A percentile compares a stretch with the other conserved stretches of the same genome.
phyloP scores from a whole-genome alignment of 2,797 vertebrate genomes.

The Pseudochirops corinnae region DNA sequence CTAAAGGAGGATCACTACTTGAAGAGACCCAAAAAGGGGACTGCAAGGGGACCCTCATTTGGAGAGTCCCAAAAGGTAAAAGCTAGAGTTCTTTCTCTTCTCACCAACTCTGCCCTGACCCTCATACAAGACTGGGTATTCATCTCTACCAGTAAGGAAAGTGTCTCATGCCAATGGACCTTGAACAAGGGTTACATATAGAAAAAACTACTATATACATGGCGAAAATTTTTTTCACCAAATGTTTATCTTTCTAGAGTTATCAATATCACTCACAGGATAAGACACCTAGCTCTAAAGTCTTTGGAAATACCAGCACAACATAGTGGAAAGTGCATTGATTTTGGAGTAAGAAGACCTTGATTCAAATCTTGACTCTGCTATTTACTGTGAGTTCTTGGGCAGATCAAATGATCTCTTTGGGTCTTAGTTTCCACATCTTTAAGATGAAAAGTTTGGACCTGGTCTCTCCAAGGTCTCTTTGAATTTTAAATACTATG shows the following conservation, averaged over 20 bases:
- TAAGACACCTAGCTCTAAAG: not conserved
- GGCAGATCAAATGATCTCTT: not conserved
- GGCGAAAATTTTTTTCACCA: not conserved
- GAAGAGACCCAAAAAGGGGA: no score
- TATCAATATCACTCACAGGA: not conserved
- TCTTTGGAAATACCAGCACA: not conserved
- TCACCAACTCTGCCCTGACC: not conserved
- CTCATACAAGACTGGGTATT: not conserved
- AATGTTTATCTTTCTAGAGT: not conserved
- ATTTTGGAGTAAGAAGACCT: not conserved
- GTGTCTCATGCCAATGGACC: not conserved
- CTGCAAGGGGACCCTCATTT: not conserved
- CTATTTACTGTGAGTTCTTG: not conserved
- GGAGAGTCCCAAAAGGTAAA: not conserved
- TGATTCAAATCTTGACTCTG: not conserved
- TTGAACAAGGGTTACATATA: not conserved
- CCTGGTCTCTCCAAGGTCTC: not conserved
- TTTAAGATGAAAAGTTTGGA: not conserved
- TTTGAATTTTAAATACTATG: not conserved
- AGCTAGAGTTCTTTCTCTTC: not conserved
- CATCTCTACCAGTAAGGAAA: not conserved
- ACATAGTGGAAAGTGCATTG: not conserved
- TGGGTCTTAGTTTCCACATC: not conserved
- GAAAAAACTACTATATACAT: not conserved
- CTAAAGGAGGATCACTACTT: not conserved